Evolutionary conservation across 2,888 invertebrate genomes (phyloP), one percentile per base, ranked within the genome.

Genomic region (Nemurella pictetii): DNA sequence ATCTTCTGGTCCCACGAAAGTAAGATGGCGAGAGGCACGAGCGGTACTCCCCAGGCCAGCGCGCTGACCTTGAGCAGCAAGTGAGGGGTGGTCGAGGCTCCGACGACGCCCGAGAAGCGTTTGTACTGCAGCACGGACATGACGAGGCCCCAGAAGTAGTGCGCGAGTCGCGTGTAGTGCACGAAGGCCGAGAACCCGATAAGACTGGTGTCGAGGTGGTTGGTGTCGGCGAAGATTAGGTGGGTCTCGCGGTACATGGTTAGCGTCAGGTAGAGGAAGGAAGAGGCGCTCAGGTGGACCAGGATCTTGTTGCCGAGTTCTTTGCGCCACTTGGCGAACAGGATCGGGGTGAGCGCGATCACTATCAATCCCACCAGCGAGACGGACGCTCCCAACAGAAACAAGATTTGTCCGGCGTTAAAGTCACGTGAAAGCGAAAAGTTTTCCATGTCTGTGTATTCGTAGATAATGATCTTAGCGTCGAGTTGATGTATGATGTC

Each of bases 51-150:
- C 75, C 75, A 75, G 0, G 75, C 75, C 7, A 75, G 2, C 0
- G 12, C 75, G 27, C 27, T 27, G 5, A 75, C 75, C 75, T 75
- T 75, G 4, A 75, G 26, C 2, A 75, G 28, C n/a, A 75, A 25
- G 26, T 75, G 75, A 26, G 75, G 4, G 3, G n/a, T n/a, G 25
- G 2, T 28, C 12, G 75, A 26, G 1, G 75, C 75, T 0, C 75
- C 75, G 3, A 75, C 75, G 9, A 75, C 12, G 0, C 27, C 28
- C 7, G 28, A 28, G 27, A 75, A 28, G 12, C 75, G 75, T 27
- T 75, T 75, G 27, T 27, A 28, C 75, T 75, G 75, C 3, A 75
- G 75, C 3, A 75, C 75, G 28, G 75, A 75, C 75, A 75, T 75
- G 26, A 75, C 28, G 25, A 75, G 28, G 9, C 26, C 28, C 75